Base-by-base conservation (phyloP, 1,140 invertebrate species). In the Zophobas atratus region DNA sequence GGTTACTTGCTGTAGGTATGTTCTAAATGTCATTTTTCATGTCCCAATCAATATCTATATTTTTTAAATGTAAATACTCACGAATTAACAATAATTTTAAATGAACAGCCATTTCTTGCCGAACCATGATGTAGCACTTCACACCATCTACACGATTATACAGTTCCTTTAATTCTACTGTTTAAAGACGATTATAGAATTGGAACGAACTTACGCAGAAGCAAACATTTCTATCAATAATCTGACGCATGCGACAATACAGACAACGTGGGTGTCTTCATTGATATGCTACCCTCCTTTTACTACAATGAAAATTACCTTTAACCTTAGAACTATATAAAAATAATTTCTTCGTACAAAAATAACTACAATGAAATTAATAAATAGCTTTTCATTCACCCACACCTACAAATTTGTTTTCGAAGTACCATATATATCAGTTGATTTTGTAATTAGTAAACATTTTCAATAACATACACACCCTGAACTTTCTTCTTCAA, bases 31-130 rank as follows among this genome's bases (percentile, higher is more conserved):
- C 33, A 2, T 20, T 51, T 55, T 55, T 55, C 35, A 34, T 55
- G 53, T 55, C 4, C 6, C 51, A 20, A 53, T 53, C 4, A 55
- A 32, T 3, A 5, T 46, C 43, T 8, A 4, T 46, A 70, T 41
- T 70, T 51, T 60, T 60, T 36, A 0, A 55, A 55, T 56, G 6
- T 32, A 5, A 43, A 32, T 80, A 83, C 82, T 83, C 77, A 83
- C 82, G 82, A 77, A 83, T 75, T 36, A 81, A 73, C 39, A 83
- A 72, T 75, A 46, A 83, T 71, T 79, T 80, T 53, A 82, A 81
- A 80, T 81, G 79, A 79, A 80, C 80, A 77, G 57, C 46, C n/a
- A 46, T 73, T 39, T 41, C 77, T 6, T 75, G 36, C 34, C 73
- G 76, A 76, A 76, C 79, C 81, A 82, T 82, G 48, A 77, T 81